Evolutionary conservation across 1,140 invertebrate genomes (phyloP).

Genomic region (Caerostris extrusa): DNA sequence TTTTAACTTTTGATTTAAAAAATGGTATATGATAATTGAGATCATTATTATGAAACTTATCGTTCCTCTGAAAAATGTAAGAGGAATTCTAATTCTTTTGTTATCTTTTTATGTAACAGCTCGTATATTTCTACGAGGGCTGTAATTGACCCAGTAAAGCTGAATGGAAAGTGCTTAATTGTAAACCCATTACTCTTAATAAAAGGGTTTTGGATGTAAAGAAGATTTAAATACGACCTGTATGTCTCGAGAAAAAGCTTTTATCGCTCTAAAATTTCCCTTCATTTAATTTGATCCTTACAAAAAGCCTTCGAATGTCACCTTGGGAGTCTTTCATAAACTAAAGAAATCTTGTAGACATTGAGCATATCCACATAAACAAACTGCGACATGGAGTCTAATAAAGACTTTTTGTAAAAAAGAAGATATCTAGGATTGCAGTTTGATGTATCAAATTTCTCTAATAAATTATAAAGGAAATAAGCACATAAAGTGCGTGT

Average conservation of each 20-base stretch:
- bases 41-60: not conserved
- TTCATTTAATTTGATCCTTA: not conserved
- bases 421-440: not conserved
- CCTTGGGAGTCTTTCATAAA: not conserved
- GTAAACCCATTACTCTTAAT: slow-evolving; percentile 25
- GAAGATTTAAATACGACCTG: not conserved
- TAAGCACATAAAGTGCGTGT: not conserved
- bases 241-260: not conserved
- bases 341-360: not conserved
- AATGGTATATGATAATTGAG: not conserved
- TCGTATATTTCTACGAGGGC: not conserved
- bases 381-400: not conserved
- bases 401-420: not conserved
- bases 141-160: slow-evolving; percentile 1
- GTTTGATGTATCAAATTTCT: not conserved
- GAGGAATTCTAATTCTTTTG: not conserved
- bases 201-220: not conserved
- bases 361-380: not conserved
- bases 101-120: slow-evolving; percentile 24
- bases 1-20: too few species aligned
- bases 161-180: not conserved
- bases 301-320: not conserved
- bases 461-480: not conserved
- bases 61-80: not conserved
- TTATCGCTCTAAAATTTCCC: not conserved